These are phyloP conservation scores for Casuarius casuarius DNA, from an alignment of 2,113 vertebrate genomes.

Conservation along the genomic window DNA sequence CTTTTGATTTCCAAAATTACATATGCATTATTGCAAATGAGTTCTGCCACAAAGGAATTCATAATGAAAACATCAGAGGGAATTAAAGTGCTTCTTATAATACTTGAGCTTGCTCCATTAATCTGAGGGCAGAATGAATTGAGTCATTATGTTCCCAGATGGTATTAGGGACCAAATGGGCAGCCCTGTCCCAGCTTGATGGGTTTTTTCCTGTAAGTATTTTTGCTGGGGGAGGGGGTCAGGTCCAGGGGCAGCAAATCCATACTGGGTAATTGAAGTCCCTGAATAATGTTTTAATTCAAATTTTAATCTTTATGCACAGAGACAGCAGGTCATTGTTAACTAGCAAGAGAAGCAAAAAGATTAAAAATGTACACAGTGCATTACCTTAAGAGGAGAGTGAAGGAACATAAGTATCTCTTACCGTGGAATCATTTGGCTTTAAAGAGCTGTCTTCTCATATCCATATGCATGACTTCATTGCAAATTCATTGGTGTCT, in stretches of 20 bases:
- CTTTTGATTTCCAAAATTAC: conserved; percentile 70
- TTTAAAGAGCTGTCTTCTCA: conserved; percentile 25
- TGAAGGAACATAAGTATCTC: not conserved
- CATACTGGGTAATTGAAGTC: conserved; percentile 65
- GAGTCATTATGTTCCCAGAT: conserved; percentile 63
- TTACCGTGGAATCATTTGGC: not conserved
- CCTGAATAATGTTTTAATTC: conserved; percentile 66
- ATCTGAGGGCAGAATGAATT: conserved; percentile 70
- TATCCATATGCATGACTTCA: not conserved
- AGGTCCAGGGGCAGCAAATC: conserved; percentile 56
- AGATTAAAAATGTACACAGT: conserved; percentile 59
- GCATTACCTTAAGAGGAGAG: conserved; percentile 7
- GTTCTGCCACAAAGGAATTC: conserved; percentile 70
- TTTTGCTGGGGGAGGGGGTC: conserved; percentile 47
- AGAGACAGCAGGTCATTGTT: conserved; percentile 59
- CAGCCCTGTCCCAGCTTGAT: conserved; percentile 35
- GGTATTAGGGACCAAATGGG: conserved; percentile 40
- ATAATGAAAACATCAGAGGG: conserved; percentile 75
- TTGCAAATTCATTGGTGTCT: not conserved
- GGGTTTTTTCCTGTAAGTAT: conserved; percentile 7
- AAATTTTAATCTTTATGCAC: conserved; percentile 62
- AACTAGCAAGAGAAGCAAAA: conserved; percentile 56
- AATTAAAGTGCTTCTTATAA: conserved; percentile 72
- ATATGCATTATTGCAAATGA: conserved; percentile 76
- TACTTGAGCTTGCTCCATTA: conserved; percentile 71